These are phyloP conservation scores for Drosophila parvula DNA, from an alignment of 1,140 invertebrate species.

Conservation along the genomic window DNA sequence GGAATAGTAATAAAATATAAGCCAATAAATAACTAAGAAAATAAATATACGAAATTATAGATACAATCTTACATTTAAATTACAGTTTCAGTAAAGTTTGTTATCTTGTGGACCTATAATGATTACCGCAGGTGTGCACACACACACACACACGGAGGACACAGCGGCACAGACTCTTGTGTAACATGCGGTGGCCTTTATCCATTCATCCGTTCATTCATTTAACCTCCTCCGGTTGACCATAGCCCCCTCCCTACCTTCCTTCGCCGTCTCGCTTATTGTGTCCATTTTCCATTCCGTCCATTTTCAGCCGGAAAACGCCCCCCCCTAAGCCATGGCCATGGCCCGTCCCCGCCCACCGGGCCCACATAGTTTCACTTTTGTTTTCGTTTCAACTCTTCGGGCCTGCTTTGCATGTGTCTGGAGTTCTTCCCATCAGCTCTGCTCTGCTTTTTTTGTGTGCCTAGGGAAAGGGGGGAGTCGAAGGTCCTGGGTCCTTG, in stretches of 20 bases:
- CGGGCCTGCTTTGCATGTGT: conserved; percentile 60
- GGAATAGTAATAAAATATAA: neutral
- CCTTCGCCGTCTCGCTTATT: conserved; percentile 26
- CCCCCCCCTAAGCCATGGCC: neutral
- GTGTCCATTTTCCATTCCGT: conserved; percentile 32
- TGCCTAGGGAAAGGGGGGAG: neutral
- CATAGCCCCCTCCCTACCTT: conserved; percentile 26
- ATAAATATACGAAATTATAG: neutral
- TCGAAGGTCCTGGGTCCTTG: conserved; percentile 15
- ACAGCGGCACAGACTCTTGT: conserved; percentile 65
- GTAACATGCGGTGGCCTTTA: conserved; percentile 80
- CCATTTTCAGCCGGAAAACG: conserved; percentile 14
- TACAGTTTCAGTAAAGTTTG: neutral
- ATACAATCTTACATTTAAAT: neutral
- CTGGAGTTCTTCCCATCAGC: conserved; percentile 40
- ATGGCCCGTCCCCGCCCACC: conserved; percentile 4
- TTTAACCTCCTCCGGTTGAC: conserved; percentile 73
- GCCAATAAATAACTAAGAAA: no score
- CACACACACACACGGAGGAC: neutral
- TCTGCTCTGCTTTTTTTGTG: neutral
- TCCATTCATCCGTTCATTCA: conserved; percentile 82
- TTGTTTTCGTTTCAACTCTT: conserved; percentile 71
- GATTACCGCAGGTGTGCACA: conserved; percentile 9
- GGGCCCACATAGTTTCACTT: conserved; percentile 73
- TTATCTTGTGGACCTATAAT: neutral